Base-by-base conservation (phyloP, 2,113 vertebrate species). In the Coracopsis vasa region DNA sequence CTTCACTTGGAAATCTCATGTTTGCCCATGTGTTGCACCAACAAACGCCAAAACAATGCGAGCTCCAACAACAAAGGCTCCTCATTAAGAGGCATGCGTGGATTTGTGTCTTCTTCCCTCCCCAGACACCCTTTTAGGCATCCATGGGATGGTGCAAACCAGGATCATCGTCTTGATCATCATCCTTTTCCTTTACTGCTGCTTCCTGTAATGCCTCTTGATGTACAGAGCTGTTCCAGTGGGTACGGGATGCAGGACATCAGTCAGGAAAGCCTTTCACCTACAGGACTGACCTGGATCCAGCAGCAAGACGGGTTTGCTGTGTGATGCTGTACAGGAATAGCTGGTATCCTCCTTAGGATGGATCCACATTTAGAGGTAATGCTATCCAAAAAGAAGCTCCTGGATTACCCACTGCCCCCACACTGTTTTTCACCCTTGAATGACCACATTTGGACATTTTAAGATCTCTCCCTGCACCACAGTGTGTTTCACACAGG, bases 21-120 rank as follows among this genome's bases (percentile, higher is more conserved):
- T 95, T 88, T 81, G 79, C 85, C 14, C 6, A 48, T 2, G 3
- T 61, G 65, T 92, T 92, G 90, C 79, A 81, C 85, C 96, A 92
- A 90, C 92, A 95, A 93, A 93, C 12, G 6, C 83, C n/a, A 6
- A 75, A 79, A 86, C 79, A 86, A 47, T 51, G 48, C 41, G 2
- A 64, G 84, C 79, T 80, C 74, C 1, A 6, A 20, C 74, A 90
- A 90, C 2, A 8, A 83, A 86, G 75, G 60, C 67, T 95, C 44
- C 80, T 80, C 8, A 2, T 72, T 15, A 62, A 56, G 58, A 48
- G 48, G 50, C 67, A 39, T 2, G 70, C 0, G 0, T 35, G 80
- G 85, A 54, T 74, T 70, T 10, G 47, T 2, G 58, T 69, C 51
- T 74, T 21, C 74, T 64, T 67, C 73, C 39, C 41, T 93, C 66